Base-by-base conservation (phyloP, 2,797 vertebrate species). In the Eleutherodactylus coqui region DNA sequence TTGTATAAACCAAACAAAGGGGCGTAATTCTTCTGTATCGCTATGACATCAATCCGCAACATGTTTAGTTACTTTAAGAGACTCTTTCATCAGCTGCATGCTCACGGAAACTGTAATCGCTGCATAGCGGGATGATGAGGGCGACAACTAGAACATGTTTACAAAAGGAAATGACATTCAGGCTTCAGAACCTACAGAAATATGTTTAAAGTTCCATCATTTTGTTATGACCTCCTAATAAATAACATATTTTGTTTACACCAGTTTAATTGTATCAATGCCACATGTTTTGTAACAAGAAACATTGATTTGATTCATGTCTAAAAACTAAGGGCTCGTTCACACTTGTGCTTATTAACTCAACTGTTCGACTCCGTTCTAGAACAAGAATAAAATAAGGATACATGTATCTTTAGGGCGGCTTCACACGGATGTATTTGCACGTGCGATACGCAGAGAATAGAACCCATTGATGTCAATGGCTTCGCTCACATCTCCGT, bases 81-180 rank as follows among this genome's bases (percentile, higher is more conserved):
- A 45, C 53, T 83, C 45, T 69, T 70, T 83, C 81, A 58, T 45
- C 82, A 45, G 45, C n/a, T 82, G n/a, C 43, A 19, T 82, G 45
- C 32, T 41, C 41, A 21, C 13, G 51, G 45, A 6, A 24, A 49
- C n/a, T 49, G 29, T 51, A 77, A 77, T 51, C 17, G 49, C 17
- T 51, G 51, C 24, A 83, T 41, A 32, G 69, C 32, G 47, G 45
- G 81, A 73, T 73, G 49, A 38, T 29, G 34, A 41, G 58, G 51
- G 45, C 32, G 36, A 41, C 19, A 11, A 11, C 67, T n/a, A 11
- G 41, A 27, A 27, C 7, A 41, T 45, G 38, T 73, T 73, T 45
- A 73, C 38, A 27, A 16, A 27, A 73, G n/a, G 38, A 41, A 45
- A 73, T 73, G 70, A 13, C 11, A 13, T 45, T 45, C 69, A 43